Conservation (phyloP, 1,140 invertebrate genomes). For the Lordiphosa stackelbergi region DNA sequence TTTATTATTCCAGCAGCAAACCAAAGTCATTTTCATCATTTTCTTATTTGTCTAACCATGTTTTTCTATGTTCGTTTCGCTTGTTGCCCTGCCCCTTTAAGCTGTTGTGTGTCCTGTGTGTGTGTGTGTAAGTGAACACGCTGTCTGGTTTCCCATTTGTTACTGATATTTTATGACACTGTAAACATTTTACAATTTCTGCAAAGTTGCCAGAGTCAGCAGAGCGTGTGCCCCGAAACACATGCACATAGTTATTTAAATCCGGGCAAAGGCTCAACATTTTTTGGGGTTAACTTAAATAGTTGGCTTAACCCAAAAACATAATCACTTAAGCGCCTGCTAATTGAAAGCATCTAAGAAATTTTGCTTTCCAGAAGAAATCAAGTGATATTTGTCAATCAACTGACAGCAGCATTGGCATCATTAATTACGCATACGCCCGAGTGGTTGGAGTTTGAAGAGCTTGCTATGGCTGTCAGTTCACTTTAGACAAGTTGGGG, state of each 20-base stretch:
- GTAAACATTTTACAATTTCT: conserved; percentile 57
- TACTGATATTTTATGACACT: conserved; percentile 73
- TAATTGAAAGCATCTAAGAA: conserved; percentile 67
- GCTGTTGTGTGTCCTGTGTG: neutral
- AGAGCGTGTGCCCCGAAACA: conserved; percentile 50
- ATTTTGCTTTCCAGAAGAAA: conserved; percentile 33
- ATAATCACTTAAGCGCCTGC: conserved; percentile 61
- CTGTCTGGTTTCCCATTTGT: conserved; percentile 49
- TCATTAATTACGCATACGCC: conserved; percentile 60
- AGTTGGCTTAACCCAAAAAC: conserved; percentile 11
- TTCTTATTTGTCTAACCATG: conserved; percentile 41
- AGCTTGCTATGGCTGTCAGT: conserved; percentile 30
- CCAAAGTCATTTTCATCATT: conserved; percentile 20
- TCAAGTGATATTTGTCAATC: conserved; percentile 58
- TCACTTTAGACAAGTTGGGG: conserved; percentile 23
- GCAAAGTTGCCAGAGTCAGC: conserved; percentile 34
- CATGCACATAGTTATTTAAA: conserved; percentile 18
- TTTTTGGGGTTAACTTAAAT: conserved; percentile 40
- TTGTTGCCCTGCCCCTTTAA: conserved; percentile 4
- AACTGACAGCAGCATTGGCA: conserved; percentile 49
- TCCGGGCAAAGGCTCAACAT: conserved; percentile 20
- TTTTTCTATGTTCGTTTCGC: conserved; percentile 27
- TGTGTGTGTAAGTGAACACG: conserved; percentile 13
- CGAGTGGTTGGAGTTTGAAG: conserved; percentile 23
- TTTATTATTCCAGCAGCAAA: conserved; percentile 24